Conservation (phyloP, 2,888 invertebrate genomes). For the Meghimatium bilineatum region DNA sequence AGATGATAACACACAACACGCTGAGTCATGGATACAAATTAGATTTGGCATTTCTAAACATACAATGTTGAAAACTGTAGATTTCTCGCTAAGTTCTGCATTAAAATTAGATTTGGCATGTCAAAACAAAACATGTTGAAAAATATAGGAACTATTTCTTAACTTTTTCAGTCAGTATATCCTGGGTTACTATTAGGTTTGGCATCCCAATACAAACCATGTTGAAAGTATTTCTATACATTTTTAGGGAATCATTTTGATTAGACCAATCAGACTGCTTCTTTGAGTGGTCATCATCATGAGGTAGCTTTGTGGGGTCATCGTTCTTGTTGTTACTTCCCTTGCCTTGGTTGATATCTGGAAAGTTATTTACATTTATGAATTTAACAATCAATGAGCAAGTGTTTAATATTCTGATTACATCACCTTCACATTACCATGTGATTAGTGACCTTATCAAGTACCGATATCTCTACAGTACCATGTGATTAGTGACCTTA, state of each 20-base stretch:
- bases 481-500: too few relatives aligned
- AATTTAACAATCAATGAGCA: neutral
- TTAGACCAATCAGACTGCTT: conserved; percentile 32
- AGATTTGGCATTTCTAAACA: too few relatives aligned
- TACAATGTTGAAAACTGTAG: too few relatives aligned
- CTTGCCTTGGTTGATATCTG: neutral
- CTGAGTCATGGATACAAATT: too few relatives aligned
- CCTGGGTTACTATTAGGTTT: conserved; percentile 72
- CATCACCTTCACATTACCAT: too few relatives aligned
- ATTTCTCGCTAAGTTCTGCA: too few relatives aligned
- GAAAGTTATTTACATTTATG: neutral
- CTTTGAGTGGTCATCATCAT: neutral
- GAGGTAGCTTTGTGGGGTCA: neutral
- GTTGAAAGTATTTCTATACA: conserved; percentile 70
- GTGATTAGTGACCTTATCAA: too few relatives aligned
- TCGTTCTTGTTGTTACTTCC: neutral
- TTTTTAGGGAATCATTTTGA: conserved; percentile 51
- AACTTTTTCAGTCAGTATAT: conserved; percentile 29
- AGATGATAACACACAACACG: too few relatives aligned
- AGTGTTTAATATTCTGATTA: too few relatives aligned
- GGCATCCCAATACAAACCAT: conserved; percentile 77
- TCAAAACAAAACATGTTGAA: too few relatives aligned
- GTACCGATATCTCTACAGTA: too few relatives aligned
- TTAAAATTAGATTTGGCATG: too few relatives aligned
- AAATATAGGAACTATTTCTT: neutral